These are phyloP conservation scores for Elachura formosa DNA, from an alignment of 2,113 vertebrate genomes.

Conservation along the genomic window DNA sequence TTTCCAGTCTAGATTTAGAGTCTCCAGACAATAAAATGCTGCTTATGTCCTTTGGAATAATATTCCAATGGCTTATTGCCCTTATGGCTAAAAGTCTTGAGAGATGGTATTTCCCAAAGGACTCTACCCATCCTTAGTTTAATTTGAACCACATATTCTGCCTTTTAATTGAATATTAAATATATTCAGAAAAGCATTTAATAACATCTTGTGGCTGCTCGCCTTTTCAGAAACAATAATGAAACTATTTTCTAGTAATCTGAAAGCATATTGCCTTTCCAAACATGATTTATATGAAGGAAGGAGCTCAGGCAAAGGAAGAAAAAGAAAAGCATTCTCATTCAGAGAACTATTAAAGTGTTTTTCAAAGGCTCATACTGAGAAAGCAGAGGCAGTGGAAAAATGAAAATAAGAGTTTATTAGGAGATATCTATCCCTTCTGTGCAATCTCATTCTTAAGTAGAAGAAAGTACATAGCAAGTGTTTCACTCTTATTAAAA, in stretches of 20 bases:
- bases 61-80: neutral
- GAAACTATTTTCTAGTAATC: conserved; percentile 15
- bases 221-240: conserved; percentile 17
- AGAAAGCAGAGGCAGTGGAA: conserved; percentile 37
- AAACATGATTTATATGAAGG: neutral
- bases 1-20: neutral
- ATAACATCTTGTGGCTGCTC: neutral
- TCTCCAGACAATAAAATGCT: neutral
- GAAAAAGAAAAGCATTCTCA: neutral
- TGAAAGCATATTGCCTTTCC: conserved; percentile 21
- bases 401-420: conserved; percentile 49
- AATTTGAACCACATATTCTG: neutral
- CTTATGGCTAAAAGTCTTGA: neutral
- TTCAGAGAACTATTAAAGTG: neutral
- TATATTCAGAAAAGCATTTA: conserved; percentile 22
- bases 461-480: neutral
- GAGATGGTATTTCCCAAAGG: conserved; percentile 13
- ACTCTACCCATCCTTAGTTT: neutral
- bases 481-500: neutral
- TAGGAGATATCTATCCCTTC: conserved; percentile 51
- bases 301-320: neutral
- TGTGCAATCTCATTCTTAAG: conserved; percentile 41
- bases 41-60: neutral
- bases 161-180: conserved; percentile 1
- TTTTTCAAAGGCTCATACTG: conserved; percentile 14